These are phyloP conservation scores for Rhinella marina DNA, from an alignment of 2,797 vertebrate genomes.

Conservation along the genomic window DNA sequence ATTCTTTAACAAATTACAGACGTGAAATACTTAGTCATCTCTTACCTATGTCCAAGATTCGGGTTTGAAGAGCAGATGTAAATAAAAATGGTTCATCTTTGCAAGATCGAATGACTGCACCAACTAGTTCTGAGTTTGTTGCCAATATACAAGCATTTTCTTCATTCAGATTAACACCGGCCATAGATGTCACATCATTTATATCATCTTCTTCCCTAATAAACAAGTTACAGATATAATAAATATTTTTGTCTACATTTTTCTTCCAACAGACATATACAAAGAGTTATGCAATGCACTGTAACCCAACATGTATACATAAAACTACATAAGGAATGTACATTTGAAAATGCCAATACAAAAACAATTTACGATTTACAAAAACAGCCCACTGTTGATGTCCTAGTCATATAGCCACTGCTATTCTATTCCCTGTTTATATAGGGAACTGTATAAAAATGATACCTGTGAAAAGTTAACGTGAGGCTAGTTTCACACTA, in stretches of 20 bases:
- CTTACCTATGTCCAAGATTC: slow-evolving; percentile 85
- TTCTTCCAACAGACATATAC: not conserved
- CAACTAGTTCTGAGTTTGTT: slow-evolving; percentile 77
- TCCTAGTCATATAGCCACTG: too few relatives aligned
- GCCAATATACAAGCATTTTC: slow-evolving; percentile 80
- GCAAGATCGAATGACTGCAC: slow-evolving; percentile 85
- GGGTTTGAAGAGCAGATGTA: slow-evolving; percentile 74
- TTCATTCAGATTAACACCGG: slow-evolving; percentile 82
- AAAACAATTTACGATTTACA: not conserved
- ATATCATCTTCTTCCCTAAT: slow-evolving; percentile 85
- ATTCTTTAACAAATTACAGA: not conserved
- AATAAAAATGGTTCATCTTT: slow-evolving; percentile 87
- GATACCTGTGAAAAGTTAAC: too few relatives aligned
- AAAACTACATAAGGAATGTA: not conserved
- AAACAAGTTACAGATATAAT: not conserved
- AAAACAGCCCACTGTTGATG: not conserved
- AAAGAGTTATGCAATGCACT: not conserved
- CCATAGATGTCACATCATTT: slow-evolving; percentile 89
- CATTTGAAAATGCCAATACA: not conserved
- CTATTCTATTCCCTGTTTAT: too few relatives aligned
- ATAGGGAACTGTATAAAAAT: too few relatives aligned
- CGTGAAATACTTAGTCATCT: slow-evolving; percentile 4
- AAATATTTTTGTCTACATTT: not conserved
- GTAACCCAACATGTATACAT: not conserved
- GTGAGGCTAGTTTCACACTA: too few relatives aligned